These are phyloP conservation scores for Percopsis transmontana DNA, from an alignment of 2,113 vertebrate species.

Conservation along the genomic window DNA sequence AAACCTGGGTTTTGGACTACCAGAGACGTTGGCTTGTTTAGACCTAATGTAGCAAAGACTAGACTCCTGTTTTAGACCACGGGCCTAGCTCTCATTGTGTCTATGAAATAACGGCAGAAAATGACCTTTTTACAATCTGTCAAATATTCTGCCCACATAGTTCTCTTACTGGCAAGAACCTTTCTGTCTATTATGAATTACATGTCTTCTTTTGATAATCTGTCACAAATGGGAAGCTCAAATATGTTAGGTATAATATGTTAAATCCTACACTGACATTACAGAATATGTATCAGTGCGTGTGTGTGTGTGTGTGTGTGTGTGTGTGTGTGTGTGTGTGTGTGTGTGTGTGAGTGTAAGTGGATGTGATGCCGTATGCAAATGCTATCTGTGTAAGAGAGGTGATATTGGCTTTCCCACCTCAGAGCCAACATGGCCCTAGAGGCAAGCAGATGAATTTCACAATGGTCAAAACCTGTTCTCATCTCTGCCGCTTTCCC, in stretches of 20 bases:
- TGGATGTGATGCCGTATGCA: not conserved
- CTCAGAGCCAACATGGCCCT: not conserved
- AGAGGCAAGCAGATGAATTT: conserved; percentile 5
- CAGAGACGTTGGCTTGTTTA: not conserved
- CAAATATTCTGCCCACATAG: not conserved
- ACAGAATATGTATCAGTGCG: not conserved
- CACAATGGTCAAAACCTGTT: conserved; percentile 19
- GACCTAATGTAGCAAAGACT: not conserved
- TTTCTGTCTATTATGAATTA: conserved; percentile 1
- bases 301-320: conserved; percentile 16
- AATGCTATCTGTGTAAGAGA: not conserved
- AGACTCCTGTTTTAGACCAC: not conserved
- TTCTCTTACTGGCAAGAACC: not conserved
- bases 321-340: not conserved
- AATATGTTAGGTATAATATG: too few species aligned
- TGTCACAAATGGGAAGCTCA: not conserved
- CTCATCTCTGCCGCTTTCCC: conserved; percentile 32
- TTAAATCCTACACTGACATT: too few species aligned
- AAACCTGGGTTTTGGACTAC: not conserved
- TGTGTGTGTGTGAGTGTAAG: not conserved
- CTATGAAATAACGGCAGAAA: not conserved
- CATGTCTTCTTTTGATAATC: conserved; percentile 2
- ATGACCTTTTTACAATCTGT: not conserved
- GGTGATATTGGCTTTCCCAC: not conserved
- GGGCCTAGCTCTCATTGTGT: not conserved